Conservation (phyloP, 2,113 vertebrate genomes). For the Otus sunia region DNA sequence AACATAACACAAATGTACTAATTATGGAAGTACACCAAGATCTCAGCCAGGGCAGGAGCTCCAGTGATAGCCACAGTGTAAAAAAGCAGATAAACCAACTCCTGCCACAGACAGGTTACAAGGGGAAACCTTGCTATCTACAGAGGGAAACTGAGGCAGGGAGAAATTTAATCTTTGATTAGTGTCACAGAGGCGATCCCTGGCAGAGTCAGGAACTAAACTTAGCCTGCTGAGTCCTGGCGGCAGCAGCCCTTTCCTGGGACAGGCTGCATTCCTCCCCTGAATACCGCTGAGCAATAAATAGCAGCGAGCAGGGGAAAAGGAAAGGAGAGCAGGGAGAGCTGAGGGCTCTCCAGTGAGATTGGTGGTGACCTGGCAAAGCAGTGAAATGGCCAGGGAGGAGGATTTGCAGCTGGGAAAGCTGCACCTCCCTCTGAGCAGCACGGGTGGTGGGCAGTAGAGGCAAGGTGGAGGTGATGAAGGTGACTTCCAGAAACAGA, state of each 20-base stretch:
- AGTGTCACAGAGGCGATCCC: background rate
- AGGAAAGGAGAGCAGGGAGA: background rate
- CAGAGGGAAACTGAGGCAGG: background rate
- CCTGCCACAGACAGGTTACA: background rate
- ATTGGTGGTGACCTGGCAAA: background rate
- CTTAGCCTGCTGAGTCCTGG: background rate
- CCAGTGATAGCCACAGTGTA: background rate
- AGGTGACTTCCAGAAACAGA: background rate
- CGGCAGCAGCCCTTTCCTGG: background rate
- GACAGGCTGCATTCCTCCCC: conserved; percentile 48
- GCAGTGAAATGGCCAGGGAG: background rate
- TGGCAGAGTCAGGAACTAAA: background rate
- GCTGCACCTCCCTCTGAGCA: background rate
- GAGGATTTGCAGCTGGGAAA: background rate
- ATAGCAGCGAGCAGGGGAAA: background rate
- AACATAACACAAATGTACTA: background rate
- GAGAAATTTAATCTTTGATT: background rate
- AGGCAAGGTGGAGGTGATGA: background rate
- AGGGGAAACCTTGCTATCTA: background rate
- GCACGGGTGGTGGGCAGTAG: rapidly evolving
- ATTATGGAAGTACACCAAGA: background rate
- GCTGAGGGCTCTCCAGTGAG: background rate
- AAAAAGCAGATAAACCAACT: background rate
- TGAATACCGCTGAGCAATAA: background rate
- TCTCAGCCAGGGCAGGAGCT: background rate